Evolutionary conservation across 2,888 invertebrate genomes (phyloP), one percentile per base, ranked within the genome.

Genomic region (Cataglyphis rosenhaueri): DNA sequence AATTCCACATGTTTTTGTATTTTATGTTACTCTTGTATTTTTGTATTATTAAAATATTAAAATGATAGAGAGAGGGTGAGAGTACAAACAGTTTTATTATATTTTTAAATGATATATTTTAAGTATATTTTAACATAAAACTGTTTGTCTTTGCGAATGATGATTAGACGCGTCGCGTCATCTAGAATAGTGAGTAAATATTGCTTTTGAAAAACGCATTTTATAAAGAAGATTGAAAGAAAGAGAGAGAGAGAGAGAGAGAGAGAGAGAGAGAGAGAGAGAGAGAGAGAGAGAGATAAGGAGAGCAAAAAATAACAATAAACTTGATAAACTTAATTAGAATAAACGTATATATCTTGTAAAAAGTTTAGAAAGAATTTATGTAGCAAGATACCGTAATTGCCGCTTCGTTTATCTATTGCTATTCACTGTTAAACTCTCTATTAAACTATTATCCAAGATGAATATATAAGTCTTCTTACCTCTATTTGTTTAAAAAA

Each of bases 131-230:
- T 38, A 52, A 35, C 5, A 38, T 2, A 3, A 65, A 65, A 21
- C 29, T 52, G 4, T 8, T 75, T n/a, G 8, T 64, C 12, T 15
- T 25, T 62, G 4, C n/a, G 32, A 18, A 32, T 18, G 18, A 48
- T 3, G 41, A 65, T 86, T 86, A 82, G 76, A 86, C 66, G 64
- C 61, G 41, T 35, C 68, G 32, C 8, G 44, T 44, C 21, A 61
- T 61, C 10, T 21, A 48, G 8, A 15, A 59, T n/a, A 25, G 44
- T 15, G 32, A 29, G 52, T 59, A 87, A 87, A 85, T 85, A 87
- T 87, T 86, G 38, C 81, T 55, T 66, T 68, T 48, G 29, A 3
- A 64, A 73, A 57, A 64, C 21, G 25, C 25, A 12, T 12, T 35
- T 73, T 76, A n/a, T 55, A 25, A 21, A 61, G 29, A 25, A 52